phyloP scores from a whole-genome alignment of 2,888 invertebrate species.

The Steinernema carpocapsae region DNA sequence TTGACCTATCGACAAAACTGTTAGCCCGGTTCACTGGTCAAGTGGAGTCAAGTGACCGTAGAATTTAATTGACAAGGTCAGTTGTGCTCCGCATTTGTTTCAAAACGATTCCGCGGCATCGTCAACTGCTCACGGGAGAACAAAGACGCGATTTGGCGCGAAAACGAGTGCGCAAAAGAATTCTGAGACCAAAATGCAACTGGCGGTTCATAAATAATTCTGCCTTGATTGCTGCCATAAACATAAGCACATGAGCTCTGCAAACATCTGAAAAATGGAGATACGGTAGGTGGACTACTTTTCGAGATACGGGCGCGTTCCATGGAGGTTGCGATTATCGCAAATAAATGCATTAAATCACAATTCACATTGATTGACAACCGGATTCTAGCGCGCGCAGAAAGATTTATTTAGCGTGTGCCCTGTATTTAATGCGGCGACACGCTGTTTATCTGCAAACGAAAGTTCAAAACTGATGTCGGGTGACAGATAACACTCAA shows the following conservation, averaged over 20 bases:
- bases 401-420: conserved; percentile 27
- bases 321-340: conserved; percentile 11
- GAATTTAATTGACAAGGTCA: conserved; percentile 31
- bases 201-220: too few relatives aligned
- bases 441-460: neutral
- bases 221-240: too few relatives aligned
- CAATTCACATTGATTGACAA: conserved; percentile 4
- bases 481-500: neutral
- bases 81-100: conserved; percentile 23
- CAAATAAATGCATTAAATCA: conserved; percentile 33
- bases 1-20: too few relatives aligned
- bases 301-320: neutral
- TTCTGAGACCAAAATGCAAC: neutral
- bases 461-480: conserved; percentile 27
- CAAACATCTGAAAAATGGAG: neutral
- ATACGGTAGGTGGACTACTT: conserved; percentile 1
- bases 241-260: neutral
- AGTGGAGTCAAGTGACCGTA: conserved; percentile 34
- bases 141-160: too few relatives aligned
- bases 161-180: too few relatives aligned
- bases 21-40: neutral
- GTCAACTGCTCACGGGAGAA: too few relatives aligned
- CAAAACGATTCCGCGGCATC: conserved; percentile 16
- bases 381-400: conserved; percentile 2
- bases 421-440: conserved; percentile 2